These are phyloP conservation scores for Leuctra nigra DNA, from an alignment of 2,888 invertebrate species.

Conservation along the genomic window DNA sequence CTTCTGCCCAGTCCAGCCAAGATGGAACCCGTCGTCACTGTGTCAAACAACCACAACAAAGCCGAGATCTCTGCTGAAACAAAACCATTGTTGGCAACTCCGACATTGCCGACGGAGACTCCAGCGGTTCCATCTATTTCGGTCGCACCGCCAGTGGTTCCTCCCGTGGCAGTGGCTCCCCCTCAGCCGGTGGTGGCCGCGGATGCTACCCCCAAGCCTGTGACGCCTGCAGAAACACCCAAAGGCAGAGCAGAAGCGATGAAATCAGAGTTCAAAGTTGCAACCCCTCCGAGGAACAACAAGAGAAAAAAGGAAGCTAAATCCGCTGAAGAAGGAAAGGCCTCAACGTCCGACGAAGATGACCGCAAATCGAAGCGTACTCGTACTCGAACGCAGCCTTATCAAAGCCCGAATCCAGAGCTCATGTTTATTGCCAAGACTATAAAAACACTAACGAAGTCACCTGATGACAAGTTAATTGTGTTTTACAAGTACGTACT, in stretches of 20 bases:
- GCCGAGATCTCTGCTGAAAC: neutral
- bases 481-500: constrained; percentile 74
- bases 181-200: constrained; percentile 29
- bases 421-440: constrained; percentile 61
- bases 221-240: constrained; percentile 36
- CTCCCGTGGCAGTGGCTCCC: constrained; percentile 29
- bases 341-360: constrained; percentile 37
- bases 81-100: neutral
- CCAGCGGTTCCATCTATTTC: constrained; percentile 29
- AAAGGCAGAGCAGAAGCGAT: constrained; percentile 33
- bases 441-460: constrained; percentile 43
- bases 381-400: constrained; percentile 65
- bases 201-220: constrained; percentile 25
- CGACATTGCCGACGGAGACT: constrained; percentile 32
- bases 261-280: constrained; percentile 44
- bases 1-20: constrained; percentile 3
- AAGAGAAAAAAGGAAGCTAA: constrained; percentile 48
- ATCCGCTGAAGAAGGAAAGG: constrained; percentile 35
- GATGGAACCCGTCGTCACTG: neutral
- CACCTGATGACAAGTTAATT: constrained; percentile 70
- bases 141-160: constrained; percentile 15
- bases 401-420: constrained; percentile 77
- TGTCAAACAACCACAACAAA: constrained; percentile 15
- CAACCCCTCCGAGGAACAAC: constrained; percentile 47
- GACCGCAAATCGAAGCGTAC: constrained; percentile 48